Base-by-base conservation (phyloP, 2,797 vertebrate genomes). In the Leptodactylus fallax region DNA sequence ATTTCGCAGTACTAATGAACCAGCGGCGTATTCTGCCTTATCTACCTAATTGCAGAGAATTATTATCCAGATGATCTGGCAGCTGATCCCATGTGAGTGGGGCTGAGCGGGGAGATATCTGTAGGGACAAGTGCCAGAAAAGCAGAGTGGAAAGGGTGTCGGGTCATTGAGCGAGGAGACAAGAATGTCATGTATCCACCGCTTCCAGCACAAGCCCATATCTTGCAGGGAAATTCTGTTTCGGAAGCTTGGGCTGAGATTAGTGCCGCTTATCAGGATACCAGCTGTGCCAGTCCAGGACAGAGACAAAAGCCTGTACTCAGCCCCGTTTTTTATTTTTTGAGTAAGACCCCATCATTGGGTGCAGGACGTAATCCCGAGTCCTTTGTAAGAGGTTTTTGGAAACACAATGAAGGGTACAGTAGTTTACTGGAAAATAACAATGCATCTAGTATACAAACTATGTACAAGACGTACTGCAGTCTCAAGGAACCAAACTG, bases 31-130 rank as follows among this genome's bases (percentile, higher is more conserved):
- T 19, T n/a, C 81, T 61, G 60, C 87, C 87, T 88, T 85, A 87
- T 90, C 90, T 86, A 45, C 17, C 87, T 90, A 92, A 89, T 91
- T 91, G 90, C 83, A 86, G 82, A 47, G 8, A 81, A 90, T 91
- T 92, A 91, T 90, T 91, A 91, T 89, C 89, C 92, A 85, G 81
- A 82, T 11, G 11, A 87, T 87, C 69, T 61, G 85, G 56, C 53
- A 85, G 80, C 79, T 83, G 63, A 72, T 67, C 84, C 74, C 82
- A 81, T 87, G 83, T 86, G 78, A 76, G 9, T 9, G 85, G 17
- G 60, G 83, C 82, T 90, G 86, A 53, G 61, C 56, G 55, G 60
- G 3, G 85, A 88, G 88, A 92, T 90, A 89, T 1, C 0, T 10
- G 69, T 83, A 87, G 89, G 85, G 74, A 72, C 56, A 81, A 1